Conservation (phyloP, 2,888 invertebrate genomes). For the Luperina testacea region DNA sequence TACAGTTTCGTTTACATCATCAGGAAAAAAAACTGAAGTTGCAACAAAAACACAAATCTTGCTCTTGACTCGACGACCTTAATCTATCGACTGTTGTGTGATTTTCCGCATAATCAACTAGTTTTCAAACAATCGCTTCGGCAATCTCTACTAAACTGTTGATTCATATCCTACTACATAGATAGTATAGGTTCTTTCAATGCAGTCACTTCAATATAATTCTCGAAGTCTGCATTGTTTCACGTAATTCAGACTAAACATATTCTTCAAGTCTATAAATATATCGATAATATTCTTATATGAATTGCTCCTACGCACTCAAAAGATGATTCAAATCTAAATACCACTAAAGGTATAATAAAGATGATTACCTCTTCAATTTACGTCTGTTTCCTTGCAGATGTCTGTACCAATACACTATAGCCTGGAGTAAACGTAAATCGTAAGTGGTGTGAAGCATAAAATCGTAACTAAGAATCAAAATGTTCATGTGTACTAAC, state of each 20-base stretch:
- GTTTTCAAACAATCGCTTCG: slow-evolving; percentile 24
- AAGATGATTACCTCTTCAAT: slow-evolving; percentile 37
- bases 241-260: slow-evolving; percentile 23
- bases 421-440: slow-evolving; percentile 48
- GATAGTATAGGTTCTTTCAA: slow-evolving; percentile 34
- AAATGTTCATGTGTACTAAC: slow-evolving; percentile 38
- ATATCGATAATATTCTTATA: slow-evolving; percentile 27
- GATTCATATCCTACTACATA: slow-evolving; percentile 10
- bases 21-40: slow-evolving; percentile 23
- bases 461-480: slow-evolving; percentile 43
- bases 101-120: slow-evolving; percentile 41
- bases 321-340: slow-evolving; percentile 37
- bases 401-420: slow-evolving; percentile 53
- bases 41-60: slow-evolving; percentile 33
- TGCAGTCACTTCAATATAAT: neutral
- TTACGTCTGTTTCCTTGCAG: slow-evolving; percentile 58
- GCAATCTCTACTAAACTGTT: slow-evolving; percentile 21
- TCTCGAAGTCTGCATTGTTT: slow-evolving; percentile 17
- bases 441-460: slow-evolving; percentile 57
- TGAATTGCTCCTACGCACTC: slow-evolving; percentile 39
- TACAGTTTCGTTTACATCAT: slow-evolving; percentile 1
- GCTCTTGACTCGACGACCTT: slow-evolving; percentile 33
- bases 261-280: slow-evolving; percentile 18
- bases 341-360: slow-evolving; percentile 30
- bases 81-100: slow-evolving; percentile 32